Conservation (phyloP, 2,797 vertebrate genomes). For the Nyctalus aviator region DNA sequence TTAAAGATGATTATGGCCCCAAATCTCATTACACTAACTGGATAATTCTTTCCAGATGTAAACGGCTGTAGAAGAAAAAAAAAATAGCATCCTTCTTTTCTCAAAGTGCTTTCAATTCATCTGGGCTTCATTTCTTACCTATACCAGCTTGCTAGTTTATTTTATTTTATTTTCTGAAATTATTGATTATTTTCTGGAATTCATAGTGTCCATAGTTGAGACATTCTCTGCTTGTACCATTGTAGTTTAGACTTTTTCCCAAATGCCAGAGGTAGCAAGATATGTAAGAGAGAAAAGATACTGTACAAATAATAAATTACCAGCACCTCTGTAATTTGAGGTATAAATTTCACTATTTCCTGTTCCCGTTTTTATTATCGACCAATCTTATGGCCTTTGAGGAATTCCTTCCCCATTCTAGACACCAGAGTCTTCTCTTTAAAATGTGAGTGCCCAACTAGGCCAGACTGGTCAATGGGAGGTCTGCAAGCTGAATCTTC, state of each 20-base stretch:
- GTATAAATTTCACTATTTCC: background rate
- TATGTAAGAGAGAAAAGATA: background rate
- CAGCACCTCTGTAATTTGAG: background rate
- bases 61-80: constrained; percentile 12
- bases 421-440: background rate
- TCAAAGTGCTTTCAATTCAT: constrained; percentile 42
- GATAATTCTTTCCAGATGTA: constrained; percentile 55
- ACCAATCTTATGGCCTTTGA: background rate
- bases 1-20: constrained; percentile 72
- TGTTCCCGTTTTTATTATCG: background rate
- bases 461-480: background rate
- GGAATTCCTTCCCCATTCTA: background rate
- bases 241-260: background rate
- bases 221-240: background rate
- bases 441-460: background rate
- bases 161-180: background rate
- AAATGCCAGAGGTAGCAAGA: background rate
- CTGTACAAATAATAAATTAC: background rate
- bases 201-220: background rate
- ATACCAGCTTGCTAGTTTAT: background rate
- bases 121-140: constrained; percentile 30
- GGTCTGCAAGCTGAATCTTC: background rate
- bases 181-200: background rate
- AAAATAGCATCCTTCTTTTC: constrained; percentile 9
- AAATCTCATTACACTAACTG: constrained; percentile 64